Evolutionary conservation across 2,113 vertebrate species (phyloP).

Genomic region (Gymnogyps californianus): DNA sequence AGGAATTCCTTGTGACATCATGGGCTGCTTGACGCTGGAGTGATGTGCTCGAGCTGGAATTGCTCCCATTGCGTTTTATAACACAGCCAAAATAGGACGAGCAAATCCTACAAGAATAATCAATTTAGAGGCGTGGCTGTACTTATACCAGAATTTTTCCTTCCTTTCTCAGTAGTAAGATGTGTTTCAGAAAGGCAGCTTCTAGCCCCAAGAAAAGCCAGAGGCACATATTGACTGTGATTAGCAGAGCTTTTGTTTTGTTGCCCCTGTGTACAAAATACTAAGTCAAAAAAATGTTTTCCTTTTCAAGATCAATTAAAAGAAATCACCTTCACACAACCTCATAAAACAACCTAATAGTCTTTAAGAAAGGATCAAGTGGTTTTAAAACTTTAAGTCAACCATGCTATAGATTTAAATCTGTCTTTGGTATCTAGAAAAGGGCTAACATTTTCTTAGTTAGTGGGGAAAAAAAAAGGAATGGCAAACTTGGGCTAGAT

Average conservation of each 20-base stretch:
- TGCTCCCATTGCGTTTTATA: not conserved
- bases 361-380: not conserved
- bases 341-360: not conserved
- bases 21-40: not conserved
- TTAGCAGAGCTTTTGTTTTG: not conserved
- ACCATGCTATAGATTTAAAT: not conserved
- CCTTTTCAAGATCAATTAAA: not conserved
- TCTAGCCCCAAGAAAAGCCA: not conserved
- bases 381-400: not conserved
- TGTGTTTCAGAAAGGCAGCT: not conserved
- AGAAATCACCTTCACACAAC: not conserved
- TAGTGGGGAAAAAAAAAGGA: not conserved
- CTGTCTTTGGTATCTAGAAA: not conserved
- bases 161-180: not conserved
- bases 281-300: not conserved
- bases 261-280: not conserved
- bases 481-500: not conserved
- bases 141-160: not conserved
- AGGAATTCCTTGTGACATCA: constrained; percentile 60
- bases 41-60: not conserved
- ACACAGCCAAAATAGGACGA: not conserved
- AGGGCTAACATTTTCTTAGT: not conserved
- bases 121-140: not conserved
- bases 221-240: not conserved
- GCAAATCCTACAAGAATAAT: constrained; percentile 42